Base-by-base conservation (phyloP, 2,113 vertebrate species). In the Motacilla alba region DNA sequence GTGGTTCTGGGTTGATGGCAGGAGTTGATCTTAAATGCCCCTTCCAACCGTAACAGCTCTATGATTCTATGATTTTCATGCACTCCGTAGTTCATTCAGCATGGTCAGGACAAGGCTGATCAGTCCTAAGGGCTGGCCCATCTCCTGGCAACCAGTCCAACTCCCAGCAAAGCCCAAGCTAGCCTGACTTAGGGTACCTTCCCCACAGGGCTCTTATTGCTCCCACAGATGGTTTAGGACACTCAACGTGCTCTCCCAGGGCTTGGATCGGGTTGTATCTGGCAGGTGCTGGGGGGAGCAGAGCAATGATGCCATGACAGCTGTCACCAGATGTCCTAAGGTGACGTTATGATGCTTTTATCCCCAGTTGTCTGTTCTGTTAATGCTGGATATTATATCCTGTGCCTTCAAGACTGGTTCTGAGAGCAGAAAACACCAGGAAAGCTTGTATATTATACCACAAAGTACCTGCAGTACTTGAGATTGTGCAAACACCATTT, bases 401-500 rank as follows among this genome's bases (percentile, higher is more conserved):
- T 55, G 18, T 55, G 53, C 30, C 18, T 55, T 55, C 53, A 13
- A 55, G 12, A 55, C 30, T 55, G 53, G 12, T 55, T 55, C 53
- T 55, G 53, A 33, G 53, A 55, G 53, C 33, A 19, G 30, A 55
- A 55, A 55, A 21, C 30, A 31, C 53, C 68, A 74, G 76, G 55
- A 93, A 66, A 30, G 17, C 19, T 31, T 15, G 41, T 16, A 0
- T 11, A 3, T 55, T 52, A 0, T 15, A 62, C 23, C 5, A 2
- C 76, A 83, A 83, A 74, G 43, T 33, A 92, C 64, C 64, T 59
- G 76, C 33, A 74, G 86, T 41, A 27, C 81, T 1, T 86, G 92
- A 59, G 68, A 81, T 47, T 92, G 68, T 90, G 83, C 86, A 89
- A 93, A 90, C 60, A 77, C 68, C 10, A 20, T 91, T 94, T 70